Percentiles rank a stretch among this genome's conserved stretches.
These are phyloP conservation scores for Pemphredon lugubris DNA, from an alignment of 2,888 invertebrate genomes.

Conservation along the genomic window DNA sequence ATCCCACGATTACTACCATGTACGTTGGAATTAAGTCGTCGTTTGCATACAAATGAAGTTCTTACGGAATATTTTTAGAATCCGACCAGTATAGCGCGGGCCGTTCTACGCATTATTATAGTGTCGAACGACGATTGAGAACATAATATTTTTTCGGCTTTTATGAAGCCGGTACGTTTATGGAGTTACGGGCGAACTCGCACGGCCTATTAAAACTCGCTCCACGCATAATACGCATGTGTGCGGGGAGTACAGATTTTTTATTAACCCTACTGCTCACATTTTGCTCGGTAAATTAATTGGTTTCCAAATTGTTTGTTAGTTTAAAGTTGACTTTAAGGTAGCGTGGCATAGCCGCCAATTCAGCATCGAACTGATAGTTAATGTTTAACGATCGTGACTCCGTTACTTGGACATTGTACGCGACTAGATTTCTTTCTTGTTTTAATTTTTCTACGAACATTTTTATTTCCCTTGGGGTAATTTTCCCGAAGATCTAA, in stretches of 20 bases:
- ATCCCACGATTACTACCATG: neutral
- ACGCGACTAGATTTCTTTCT: too few species aligned
- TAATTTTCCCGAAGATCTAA: too few species aligned
- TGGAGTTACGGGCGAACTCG: constrained; percentile 22
- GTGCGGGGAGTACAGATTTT: constrained; percentile 8
- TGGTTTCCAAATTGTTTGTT: neutral
- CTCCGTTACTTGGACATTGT: too few species aligned
- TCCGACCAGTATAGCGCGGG: neutral
- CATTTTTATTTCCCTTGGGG: too few species aligned
- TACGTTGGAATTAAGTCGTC: neutral
- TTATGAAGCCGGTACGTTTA: constrained; percentile 30
- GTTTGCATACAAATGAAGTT: constrained; percentile 23
- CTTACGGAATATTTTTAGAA: constrained; percentile 15
- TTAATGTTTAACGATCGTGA: too few species aligned
- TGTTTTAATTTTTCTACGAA: too few species aligned
- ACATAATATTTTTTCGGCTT: constrained; percentile 18
- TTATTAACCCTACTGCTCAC: too few species aligned
- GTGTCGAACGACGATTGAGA: constrained; percentile 18
- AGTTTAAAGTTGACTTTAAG: neutral
- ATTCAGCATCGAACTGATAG: too few species aligned
- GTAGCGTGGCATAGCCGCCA: too few species aligned
- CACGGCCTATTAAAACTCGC: constrained; percentile 19
- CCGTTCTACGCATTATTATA: constrained; percentile 13
- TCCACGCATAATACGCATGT: constrained; percentile 25
- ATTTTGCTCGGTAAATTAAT: too few species aligned